phyloP scores from a whole-genome alignment of 1,140 invertebrate genomes.

The Bicyclus anynana region DNA sequence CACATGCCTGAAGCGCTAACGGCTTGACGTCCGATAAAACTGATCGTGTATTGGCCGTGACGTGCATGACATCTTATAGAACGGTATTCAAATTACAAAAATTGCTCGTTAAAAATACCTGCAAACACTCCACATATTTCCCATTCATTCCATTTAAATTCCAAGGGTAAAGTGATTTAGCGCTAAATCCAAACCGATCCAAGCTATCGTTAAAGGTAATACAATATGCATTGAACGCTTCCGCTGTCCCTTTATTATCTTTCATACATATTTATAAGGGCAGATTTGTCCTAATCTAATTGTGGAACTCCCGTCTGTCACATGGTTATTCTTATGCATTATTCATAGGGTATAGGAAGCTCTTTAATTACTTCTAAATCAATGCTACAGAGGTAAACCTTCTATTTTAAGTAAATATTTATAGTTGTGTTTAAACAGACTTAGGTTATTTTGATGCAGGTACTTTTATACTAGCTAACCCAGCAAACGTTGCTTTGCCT shows the following conservation, averaged over 20 bases:
- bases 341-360: not conserved
- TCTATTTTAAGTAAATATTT: too few species aligned
- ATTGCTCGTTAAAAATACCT: not conserved
- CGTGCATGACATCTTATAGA: too few species aligned
- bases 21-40: too few species aligned
- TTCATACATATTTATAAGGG: conserved; percentile 18
- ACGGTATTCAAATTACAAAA: too few species aligned
- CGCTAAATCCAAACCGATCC: conserved; percentile 1
- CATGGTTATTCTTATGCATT: not conserved
- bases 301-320: not conserved
- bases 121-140: not conserved
- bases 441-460: too few species aligned
- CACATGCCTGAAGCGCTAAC: too few species aligned
- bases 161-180: not conserved
- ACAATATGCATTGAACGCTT: conserved; percentile 13
- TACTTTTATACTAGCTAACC: too few species aligned
- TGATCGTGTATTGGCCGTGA: too few species aligned
- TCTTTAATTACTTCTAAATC: not conserved
- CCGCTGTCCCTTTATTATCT: not conserved
- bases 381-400: too few species aligned
- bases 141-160: not conserved
- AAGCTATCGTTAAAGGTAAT: conserved; percentile 2
- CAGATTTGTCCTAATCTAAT: conserved; percentile 17
- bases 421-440: too few species aligned
- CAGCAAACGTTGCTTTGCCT: too few species aligned